Evolutionary conservation across 2,113 vertebrate species (phyloP), one percentile per base, ranked within the genome.

Genomic region (Pongo pygmaeus): DNA sequence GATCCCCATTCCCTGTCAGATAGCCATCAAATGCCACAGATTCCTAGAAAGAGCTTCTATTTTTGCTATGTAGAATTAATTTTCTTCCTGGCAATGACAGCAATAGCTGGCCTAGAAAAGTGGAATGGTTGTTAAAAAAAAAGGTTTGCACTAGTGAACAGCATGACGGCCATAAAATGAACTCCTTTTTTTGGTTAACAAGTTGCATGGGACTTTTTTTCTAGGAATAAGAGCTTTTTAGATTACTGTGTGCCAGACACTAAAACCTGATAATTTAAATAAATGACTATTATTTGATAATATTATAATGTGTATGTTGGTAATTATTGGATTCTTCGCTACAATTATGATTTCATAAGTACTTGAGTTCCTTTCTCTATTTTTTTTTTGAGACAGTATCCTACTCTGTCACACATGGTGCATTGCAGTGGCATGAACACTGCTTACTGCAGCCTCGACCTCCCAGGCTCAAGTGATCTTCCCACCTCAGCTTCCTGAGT

Each of bases 211-310:
- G 25, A 89, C 67, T 90, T 91, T 70, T 70, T 32, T 52, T 23
- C 61, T 50, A 87, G 69, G 8, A 94, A 72, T 83, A 84, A 94
- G 64, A 91, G n/a, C 25, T 55, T 87, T 88, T 64, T 80, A 92
- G 35, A 74, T 97, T 89, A 96, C 13, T 93, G 38, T 89, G 38
- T 95, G 30, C 32, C 40, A 92, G 69, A 93, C 7, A 94, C 57
- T 67, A 81, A 88, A 89, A 91, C 30, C 81, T 80, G 77, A 89
- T n/a, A 92, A 89, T 92, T 88, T 92, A 83, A 70, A 96, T 78
- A 96, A 92, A 84, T 93, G 52, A n/a, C 64, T 87, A 17, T 95
- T 84, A 93, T 84, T 95, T 96, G 59, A 80, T 92, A 91, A 84
- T 84, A 93, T 67, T 91, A 83, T 88, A 75, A 38, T 88, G 40